Evolutionary conservation across 2,113 vertebrate genomes (phyloP).

Genomic region (Anas platyrhynchos): DNA sequence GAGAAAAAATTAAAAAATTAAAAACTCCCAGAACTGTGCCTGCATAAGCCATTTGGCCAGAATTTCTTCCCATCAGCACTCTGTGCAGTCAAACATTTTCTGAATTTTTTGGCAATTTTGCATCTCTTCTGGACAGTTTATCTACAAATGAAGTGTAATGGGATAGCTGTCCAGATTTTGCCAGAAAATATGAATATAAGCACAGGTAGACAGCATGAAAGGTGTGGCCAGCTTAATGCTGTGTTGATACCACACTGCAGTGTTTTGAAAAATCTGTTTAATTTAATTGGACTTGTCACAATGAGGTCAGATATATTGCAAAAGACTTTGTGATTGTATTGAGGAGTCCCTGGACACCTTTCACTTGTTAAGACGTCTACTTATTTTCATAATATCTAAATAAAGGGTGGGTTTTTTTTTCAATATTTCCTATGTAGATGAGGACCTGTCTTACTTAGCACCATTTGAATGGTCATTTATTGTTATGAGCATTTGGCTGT

Average conservation of each 20-base stretch:
- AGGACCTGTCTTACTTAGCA: background rate
- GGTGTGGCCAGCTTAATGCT: background rate
- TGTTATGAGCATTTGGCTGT: background rate
- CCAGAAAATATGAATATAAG: background rate
- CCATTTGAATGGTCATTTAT: slow-evolving; percentile 9
- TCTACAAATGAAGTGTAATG: background rate
- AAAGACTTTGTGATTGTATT: background rate
- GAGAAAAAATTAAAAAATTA: background rate
- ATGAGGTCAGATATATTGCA: background rate
- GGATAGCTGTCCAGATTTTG: background rate
- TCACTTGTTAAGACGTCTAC: background rate
- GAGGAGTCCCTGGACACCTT: background rate
- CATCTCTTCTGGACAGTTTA: slow-evolving; percentile 8
- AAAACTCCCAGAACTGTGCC: slow-evolving; percentile 6
- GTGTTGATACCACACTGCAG: background rate
- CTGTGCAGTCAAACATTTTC: slow-evolving; percentile 14
- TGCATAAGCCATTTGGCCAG: slow-evolving; percentile 36
- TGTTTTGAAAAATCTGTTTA: background rate
- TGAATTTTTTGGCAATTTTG: slow-evolving; percentile 26
- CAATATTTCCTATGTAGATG: background rate
- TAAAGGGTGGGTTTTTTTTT: fast-evolving
- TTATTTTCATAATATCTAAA: background rate
- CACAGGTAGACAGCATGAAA: background rate
- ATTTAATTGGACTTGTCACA: background rate
- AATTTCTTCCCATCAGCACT: slow-evolving; percentile 28